phyloP scores from a whole-genome alignment of 2,888 invertebrate species.

The Sesamia inferens region DNA sequence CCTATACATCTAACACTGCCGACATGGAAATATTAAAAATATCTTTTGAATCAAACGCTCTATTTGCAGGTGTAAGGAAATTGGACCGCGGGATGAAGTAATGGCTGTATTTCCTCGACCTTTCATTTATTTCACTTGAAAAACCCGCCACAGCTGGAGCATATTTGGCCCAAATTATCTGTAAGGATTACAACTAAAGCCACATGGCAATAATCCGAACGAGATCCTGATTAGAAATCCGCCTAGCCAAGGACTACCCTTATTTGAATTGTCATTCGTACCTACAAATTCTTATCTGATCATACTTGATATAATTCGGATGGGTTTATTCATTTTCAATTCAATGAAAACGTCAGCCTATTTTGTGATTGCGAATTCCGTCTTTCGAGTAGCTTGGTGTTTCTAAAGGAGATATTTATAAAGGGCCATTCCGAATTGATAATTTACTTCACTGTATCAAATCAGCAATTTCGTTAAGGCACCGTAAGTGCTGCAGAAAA shows the following conservation, averaged over 20 bases:
- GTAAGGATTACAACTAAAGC: conserved; percentile 65
- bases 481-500: conserved; percentile 50
- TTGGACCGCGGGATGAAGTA: conserved; percentile 61
- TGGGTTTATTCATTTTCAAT: conserved; percentile 68
- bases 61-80: conserved; percentile 66
- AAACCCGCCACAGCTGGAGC: conserved; percentile 63
- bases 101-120: conserved; percentile 67
- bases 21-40: conserved; percentile 69
- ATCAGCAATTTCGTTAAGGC: conserved; percentile 58
- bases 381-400: conserved; percentile 46
- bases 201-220: conserved; percentile 64
- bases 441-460: conserved; percentile 59
- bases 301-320: conserved; percentile 68
- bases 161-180: conserved; percentile 65
- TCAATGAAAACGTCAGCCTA: conserved; percentile 64
- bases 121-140: conserved; percentile 69
- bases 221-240: conserved; percentile 71
- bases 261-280: conserved; percentile 66
- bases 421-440: conserved; percentile 53
- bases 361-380: conserved; percentile 60
- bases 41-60: conserved; percentile 59
- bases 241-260: conserved; percentile 59
- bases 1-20: conserved; percentile 52
- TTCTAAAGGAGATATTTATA: conserved; percentile 56
- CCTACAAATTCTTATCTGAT: conserved; percentile 68